A percentile compares a stretch with the other conserved stretches of the same genome.
phyloP scores from a whole-genome alignment of 1,140 invertebrate genomes.

The Drosophila watanabei region DNA sequence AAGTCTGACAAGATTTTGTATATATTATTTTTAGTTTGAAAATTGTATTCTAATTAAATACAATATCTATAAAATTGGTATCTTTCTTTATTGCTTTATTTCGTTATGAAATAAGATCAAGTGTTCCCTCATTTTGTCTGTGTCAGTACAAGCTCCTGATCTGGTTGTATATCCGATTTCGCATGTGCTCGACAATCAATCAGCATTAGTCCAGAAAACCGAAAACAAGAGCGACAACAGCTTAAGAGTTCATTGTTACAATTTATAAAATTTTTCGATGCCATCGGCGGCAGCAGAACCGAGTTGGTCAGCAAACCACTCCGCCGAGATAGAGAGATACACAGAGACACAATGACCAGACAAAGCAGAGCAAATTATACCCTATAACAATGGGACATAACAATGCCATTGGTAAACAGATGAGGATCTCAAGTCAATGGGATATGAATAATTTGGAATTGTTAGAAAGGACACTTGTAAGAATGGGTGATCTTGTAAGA shows the following conservation, averaged over 20 bases:
- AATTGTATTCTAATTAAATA: background rate
- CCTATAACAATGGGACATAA: slow-evolving; percentile 33
- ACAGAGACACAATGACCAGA: slow-evolving; percentile 32
- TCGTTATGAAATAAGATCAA: background rate
- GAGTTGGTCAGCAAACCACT: slow-evolving; percentile 48
- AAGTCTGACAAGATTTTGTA: no score
- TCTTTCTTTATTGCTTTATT: background rate
- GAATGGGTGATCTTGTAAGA: background rate
- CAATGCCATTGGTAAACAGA: slow-evolving; percentile 41
- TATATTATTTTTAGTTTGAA: no score
- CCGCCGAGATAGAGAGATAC: slow-evolving; percentile 29
- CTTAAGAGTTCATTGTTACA: slow-evolving; percentile 84
- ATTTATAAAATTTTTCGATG: slow-evolving; percentile 59
- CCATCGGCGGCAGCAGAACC: slow-evolving; percentile 32
- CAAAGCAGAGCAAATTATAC: slow-evolving; percentile 53
- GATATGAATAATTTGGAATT: slow-evolving; percentile 38
- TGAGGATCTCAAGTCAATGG: slow-evolving; percentile 39
- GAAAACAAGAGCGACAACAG: slow-evolving; percentile 81
- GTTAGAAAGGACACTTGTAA: slow-evolving; percentile 5
- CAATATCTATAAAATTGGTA: background rate
- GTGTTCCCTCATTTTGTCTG: background rate
- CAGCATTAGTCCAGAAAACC: slow-evolving; percentile 75
- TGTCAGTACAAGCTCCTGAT: background rate
- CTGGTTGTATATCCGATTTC: slow-evolving; percentile 59
- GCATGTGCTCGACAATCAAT: slow-evolving; percentile 68